Percentiles rank a stretch among this genome's conserved stretches.
These are phyloP conservation scores for Cheiracanthium punctorium DNA, from an alignment of 2,888 invertebrate genomes.

Conservation along the genomic window DNA sequence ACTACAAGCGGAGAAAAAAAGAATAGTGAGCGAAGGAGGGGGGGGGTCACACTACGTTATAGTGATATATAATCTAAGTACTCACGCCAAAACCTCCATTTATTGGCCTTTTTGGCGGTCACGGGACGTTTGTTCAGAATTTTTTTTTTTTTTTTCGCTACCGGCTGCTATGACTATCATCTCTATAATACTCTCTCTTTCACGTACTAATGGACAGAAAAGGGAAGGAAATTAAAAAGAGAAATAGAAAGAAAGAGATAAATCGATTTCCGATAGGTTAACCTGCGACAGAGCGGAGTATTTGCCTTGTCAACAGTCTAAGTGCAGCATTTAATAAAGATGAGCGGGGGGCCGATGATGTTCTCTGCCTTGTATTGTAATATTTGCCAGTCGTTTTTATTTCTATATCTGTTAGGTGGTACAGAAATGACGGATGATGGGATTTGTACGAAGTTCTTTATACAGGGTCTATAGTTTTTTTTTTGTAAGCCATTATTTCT, in stretches of 20 bases:
- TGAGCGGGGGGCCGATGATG: conserved; percentile 17
- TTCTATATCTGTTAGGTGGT: too few species aligned
- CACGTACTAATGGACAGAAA: not conserved
- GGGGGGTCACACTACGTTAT: conserved; percentile 12
- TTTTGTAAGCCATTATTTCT: too few species aligned
- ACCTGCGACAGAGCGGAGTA: conserved; percentile 22
- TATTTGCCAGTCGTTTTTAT: too few species aligned
- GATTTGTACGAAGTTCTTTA: too few species aligned
- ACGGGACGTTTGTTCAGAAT: conserved; percentile 25
- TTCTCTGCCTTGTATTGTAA: too few species aligned
- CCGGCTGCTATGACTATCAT: not conserved
- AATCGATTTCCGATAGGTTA: conserved; percentile 61
- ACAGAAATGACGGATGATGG: too few species aligned
- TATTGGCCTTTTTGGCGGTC: conserved; percentile 52
- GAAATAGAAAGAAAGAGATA: too few species aligned
- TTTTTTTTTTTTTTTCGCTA: conserved; percentile 31
- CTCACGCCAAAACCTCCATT: conserved; percentile 62
- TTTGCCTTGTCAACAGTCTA: conserved; percentile 36
- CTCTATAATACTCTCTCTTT: conserved; percentile 35
- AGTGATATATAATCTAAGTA: conserved; percentile 53
- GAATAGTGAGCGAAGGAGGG: too few species aligned
- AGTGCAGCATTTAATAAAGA: conserved; percentile 52
- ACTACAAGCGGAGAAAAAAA: conserved; percentile 28
- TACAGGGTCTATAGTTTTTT: too few species aligned
- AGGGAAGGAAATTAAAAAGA: not conserved